Percentiles rank a stretch among this genome's conserved stretches.
These are phyloP conservation scores for Lerema accius DNA, from an alignment of 1,140 invertebrate species.

Conservation along the genomic window DNA sequence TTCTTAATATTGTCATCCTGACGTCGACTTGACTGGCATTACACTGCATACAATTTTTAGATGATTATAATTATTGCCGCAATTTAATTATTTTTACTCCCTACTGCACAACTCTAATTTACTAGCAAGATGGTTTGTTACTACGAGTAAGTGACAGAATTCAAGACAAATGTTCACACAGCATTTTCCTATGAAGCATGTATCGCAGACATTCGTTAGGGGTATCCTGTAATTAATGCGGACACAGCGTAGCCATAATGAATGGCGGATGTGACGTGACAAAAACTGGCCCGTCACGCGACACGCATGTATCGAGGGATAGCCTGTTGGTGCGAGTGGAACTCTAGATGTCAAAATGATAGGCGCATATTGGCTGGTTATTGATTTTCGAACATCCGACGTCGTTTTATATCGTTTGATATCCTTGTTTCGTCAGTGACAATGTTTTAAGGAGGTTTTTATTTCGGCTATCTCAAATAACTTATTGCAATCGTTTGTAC, in stretches of 20 bases:
- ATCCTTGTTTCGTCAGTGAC: background rate
- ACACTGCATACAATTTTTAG: too few relatives aligned
- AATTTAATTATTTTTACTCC: too few relatives aligned
- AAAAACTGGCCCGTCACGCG: conserved; percentile 43
- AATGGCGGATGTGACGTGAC: conserved; percentile 65
- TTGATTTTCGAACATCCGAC: conserved; percentile 69
- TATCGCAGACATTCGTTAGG: conserved; percentile 44
- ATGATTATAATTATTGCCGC: too few relatives aligned
- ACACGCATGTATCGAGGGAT: conserved; percentile 54
- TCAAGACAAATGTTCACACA: too few relatives aligned
- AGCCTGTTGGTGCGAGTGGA: conserved; percentile 44
- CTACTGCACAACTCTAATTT: too few relatives aligned
- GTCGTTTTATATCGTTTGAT: conserved; percentile 30
- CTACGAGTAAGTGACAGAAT: too few relatives aligned
- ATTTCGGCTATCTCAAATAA: background rate
- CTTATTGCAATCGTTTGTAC: too few relatives aligned
- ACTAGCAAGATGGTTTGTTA: too few relatives aligned
- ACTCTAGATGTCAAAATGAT: conserved; percentile 77
- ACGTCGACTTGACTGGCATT: too few relatives aligned
- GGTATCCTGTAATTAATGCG: conserved; percentile 66
- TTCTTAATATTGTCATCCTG: too few relatives aligned
- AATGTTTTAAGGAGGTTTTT: background rate
- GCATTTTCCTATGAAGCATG: background rate
- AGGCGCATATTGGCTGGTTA: conserved; percentile 68
- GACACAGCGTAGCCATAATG: conserved; percentile 58